phyloP scores from a whole-genome alignment of 2,113 vertebrate species.

The Notechis scutatus region DNA sequence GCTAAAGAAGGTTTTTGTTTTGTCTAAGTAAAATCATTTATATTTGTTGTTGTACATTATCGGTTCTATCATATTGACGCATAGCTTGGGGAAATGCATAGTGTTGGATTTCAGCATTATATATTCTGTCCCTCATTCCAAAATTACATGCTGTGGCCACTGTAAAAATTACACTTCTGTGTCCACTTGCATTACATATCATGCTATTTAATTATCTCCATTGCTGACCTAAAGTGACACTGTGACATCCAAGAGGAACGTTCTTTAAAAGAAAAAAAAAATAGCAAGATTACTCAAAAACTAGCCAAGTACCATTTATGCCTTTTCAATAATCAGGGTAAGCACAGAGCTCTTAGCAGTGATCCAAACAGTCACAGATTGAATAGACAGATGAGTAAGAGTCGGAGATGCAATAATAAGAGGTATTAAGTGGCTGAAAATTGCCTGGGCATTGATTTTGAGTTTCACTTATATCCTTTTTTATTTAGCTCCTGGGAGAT shows the following conservation, averaged over 20 bases:
- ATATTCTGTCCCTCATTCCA: not conserved
- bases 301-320: constrained; percentile 24
- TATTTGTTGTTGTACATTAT: not conserved
- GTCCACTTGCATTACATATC: not conserved
- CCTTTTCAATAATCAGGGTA: not conserved
- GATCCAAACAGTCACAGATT: not conserved
- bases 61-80: not conserved
- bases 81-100: not conserved
- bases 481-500: not conserved
- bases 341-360: not conserved
- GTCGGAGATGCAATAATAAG: rapidly evolving
- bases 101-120: not conserved
- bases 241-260: constrained; percentile 25
- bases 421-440: constrained; percentile 25
- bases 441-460: not conserved
- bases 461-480: not conserved
- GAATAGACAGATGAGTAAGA: constrained; percentile 15
- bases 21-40: not conserved
- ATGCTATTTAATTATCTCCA: not conserved
- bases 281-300: constrained; percentile 12
- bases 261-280: constrained; percentile 31
- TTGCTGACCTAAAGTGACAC: not conserved
- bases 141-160: not conserved
- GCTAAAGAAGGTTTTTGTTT: not conserved
- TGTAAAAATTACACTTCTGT: not conserved